Base-by-base conservation (phyloP, 2,113 vertebrate genomes). In the Sitta europaea region DNA sequence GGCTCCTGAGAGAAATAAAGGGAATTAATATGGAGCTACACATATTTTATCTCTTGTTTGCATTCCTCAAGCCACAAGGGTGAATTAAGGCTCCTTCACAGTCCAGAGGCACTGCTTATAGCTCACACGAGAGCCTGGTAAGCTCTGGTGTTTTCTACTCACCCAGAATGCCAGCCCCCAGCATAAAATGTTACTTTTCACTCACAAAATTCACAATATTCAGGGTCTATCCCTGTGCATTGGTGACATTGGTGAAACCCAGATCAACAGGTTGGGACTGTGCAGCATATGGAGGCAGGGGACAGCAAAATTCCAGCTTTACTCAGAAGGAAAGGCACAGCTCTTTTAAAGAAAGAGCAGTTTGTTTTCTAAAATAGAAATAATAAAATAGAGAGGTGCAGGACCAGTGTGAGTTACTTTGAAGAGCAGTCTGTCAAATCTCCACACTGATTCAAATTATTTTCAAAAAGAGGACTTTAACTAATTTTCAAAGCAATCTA, bases 241-340 rank as follows among this genome's bases (percentile, higher is more conserved):
- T n/a, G n/a, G n/a, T n/a, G n/a, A n/a, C 8, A 12, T 25, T 33
- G 1, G 0, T n/a, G 23, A 20, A 74, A 61, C 14, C 13, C 58
- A 45, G 10, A 10, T 20, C 20, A 35, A 7, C 21, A 58, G 13
- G 5, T 14, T 57, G 11, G 14, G 8, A 25, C 10, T 57, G 17
- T 27, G 31, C 15, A 3, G 2, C 31, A 58, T 0, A 25, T 47
- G 12, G 65, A 61, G 10, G 22, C 2, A 33, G 1, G 14, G 5
- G 5, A 78, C 11, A 38, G 19, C 11, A 43, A 67, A 90, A 59
- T n/a, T 15, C 20, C 57, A 48, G 5, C 27, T 78, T 29, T 74
- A 23, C 29, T 63, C 9, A 28, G n/a, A 88, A 70, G 20, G 25
- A 87, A 70, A 62, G 11, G n/a, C 31, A 40, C 3, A 27, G 4